Conservation (phyloP, 2,113 vertebrate genomes). For the Notothenia coriiceps region DNA sequence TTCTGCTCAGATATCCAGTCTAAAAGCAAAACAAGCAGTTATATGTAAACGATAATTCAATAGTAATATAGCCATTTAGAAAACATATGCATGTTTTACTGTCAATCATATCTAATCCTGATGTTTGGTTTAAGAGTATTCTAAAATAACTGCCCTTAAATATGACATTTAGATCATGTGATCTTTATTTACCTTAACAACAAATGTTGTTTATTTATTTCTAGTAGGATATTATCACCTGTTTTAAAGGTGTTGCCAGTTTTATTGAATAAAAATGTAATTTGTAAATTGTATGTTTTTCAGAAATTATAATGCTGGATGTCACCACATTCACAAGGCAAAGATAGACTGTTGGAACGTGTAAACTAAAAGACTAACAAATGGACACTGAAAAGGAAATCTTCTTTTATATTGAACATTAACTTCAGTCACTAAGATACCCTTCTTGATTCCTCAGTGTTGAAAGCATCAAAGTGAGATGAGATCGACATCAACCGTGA, state of each 20-base stretch:
- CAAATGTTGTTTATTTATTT: background rate
- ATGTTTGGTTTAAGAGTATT: background rate
- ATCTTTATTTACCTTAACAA: background rate
- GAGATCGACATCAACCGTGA: background rate
- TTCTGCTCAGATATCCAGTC: background rate
- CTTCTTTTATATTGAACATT: too few relatives aligned
- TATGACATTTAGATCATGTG: background rate
- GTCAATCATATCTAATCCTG: background rate
- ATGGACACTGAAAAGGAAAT: background rate
- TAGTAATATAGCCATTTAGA: background rate
- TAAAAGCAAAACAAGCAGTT: conserved; percentile 18
- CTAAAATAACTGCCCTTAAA: background rate
- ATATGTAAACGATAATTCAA: background rate
- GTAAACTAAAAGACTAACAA: background rate
- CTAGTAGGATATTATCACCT: background rate
- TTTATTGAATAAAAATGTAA: background rate
- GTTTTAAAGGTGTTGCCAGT: background rate
- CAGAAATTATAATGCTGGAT: background rate
- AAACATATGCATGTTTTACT: background rate
- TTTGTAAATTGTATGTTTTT: background rate
- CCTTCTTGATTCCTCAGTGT: background rate
- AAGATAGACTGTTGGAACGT: background rate
- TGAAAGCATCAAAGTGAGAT: background rate
- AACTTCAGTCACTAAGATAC: background rate
- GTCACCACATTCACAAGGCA: background rate